Evolutionary conservation across 2,888 invertebrate species (phyloP).

Genomic region (Epirrita christyi): DNA sequence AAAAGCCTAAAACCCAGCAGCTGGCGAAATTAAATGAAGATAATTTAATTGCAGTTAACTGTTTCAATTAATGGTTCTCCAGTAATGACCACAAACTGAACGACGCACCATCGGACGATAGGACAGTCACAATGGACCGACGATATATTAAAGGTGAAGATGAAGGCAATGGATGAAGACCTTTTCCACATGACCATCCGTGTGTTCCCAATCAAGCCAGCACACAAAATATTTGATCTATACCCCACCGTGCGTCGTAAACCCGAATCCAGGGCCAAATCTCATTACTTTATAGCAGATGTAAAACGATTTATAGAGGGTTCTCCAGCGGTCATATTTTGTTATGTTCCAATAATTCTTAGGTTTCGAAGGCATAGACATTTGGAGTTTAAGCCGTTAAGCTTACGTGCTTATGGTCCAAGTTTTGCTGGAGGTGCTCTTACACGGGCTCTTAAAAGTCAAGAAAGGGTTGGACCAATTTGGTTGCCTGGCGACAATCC

Average conservation of each 20-base stretch:
- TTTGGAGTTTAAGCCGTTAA: constrained; percentile 41
- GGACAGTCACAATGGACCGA: too few species aligned
- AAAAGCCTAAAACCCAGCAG: too few species aligned
- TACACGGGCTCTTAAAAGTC: constrained; percentile 6
- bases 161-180: too few species aligned
- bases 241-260: constrained; percentile 66
- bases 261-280: constrained; percentile 77
- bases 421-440: constrained; percentile 38
- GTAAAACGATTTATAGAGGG: constrained; percentile 79
- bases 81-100: too few species aligned
- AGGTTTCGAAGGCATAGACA: constrained; percentile 48
- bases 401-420: constrained; percentile 41
- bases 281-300: constrained; percentile 82
- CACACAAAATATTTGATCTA: constrained; percentile 66
- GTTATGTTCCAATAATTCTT: constrained; percentile 79
- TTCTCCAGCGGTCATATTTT: constrained; percentile 70
- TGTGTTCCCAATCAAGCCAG: constrained; percentile 41
- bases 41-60: too few species aligned
- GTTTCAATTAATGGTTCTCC: too few species aligned
- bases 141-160: too few species aligned
- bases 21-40: too few species aligned
- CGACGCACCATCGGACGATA: too few species aligned
- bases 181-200: background rate
- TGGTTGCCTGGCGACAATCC: background rate
- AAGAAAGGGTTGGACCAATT: background rate